phyloP scores from a whole-genome alignment of 2,113 vertebrate genomes.

The Takifugu bimaculatus region DNA sequence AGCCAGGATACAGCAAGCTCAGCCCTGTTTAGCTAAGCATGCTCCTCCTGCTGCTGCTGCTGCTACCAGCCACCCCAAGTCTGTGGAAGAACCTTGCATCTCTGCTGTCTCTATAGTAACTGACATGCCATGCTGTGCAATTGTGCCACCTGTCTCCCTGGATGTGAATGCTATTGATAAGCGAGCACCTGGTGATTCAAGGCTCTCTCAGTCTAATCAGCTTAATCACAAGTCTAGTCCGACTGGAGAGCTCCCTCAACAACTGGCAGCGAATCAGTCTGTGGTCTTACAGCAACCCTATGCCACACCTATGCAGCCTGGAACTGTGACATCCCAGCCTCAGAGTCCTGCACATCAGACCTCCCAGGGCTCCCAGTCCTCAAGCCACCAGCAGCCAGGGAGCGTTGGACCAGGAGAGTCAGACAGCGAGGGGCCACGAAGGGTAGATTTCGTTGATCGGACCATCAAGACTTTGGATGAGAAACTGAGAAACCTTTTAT shows the following conservation, averaged over 20 bases:
- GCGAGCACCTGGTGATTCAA: constrained; percentile 21
- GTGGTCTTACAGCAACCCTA: constrained; percentile 77
- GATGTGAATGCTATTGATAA: constrained; percentile 49
- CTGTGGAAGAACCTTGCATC: constrained; percentile 64
- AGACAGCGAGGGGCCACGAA: constrained; percentile 82
- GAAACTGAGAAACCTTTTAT: constrained; percentile 90
- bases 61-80: constrained; percentile 11
- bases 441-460: constrained; percentile 87
- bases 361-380: constrained; percentile 30
- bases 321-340: constrained; percentile 63
- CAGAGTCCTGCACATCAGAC: constrained; percentile 69
- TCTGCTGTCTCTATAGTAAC: constrained; percentile 60
- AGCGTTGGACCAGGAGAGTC: constrained; percentile 77
- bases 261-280: constrained; percentile 50
- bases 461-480: constrained; percentile 96
- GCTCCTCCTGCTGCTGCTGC: constrained; percentile 1
- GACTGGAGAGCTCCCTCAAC: constrained; percentile 52
- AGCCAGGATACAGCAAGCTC: constrained; percentile 47
- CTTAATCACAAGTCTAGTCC: constrained; percentile 47
- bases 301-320: constrained; percentile 48
- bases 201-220: constrained; percentile 44
- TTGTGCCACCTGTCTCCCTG: constrained; percentile 65
- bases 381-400: constrained; percentile 49
- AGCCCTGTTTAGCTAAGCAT: constrained; percentile 39
- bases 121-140: constrained; percentile 72